Evolutionary conservation across 2,888 invertebrate genomes (phyloP).

Genomic region (Piscicola geometra): DNA sequence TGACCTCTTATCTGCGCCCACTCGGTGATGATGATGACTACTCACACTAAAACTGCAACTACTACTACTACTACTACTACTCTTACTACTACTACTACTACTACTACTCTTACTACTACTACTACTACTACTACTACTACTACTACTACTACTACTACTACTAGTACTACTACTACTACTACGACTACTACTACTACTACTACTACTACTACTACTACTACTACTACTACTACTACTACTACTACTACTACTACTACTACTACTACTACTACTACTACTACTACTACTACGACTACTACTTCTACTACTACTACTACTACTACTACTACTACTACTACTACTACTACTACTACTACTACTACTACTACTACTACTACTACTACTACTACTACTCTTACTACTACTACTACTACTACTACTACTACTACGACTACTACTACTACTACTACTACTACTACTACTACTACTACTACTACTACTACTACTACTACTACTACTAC

Average conservation of each 20-base stretch:
- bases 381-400: neutral
- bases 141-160: too few species aligned
- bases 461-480: neutral
- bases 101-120: neutral
- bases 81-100: neutral
- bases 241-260: neutral
- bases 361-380: neutral
- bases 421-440: neutral
- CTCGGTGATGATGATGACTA: too few species aligned
- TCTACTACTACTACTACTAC: neutral
- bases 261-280: neutral
- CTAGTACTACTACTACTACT: neutral
- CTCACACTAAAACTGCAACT: too few species aligned
- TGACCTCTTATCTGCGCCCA: too few species aligned
- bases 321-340: neutral
- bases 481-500: neutral
- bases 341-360: neutral
- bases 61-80: neutral
- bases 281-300: neutral
- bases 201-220: neutral
- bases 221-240: neutral
- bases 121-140: neutral
- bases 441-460: neutral
- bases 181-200: neutral
- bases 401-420: neutral